phyloP scores from a whole-genome alignment of 2,888 invertebrate species.

The Temnothorax unifasciatus region DNA sequence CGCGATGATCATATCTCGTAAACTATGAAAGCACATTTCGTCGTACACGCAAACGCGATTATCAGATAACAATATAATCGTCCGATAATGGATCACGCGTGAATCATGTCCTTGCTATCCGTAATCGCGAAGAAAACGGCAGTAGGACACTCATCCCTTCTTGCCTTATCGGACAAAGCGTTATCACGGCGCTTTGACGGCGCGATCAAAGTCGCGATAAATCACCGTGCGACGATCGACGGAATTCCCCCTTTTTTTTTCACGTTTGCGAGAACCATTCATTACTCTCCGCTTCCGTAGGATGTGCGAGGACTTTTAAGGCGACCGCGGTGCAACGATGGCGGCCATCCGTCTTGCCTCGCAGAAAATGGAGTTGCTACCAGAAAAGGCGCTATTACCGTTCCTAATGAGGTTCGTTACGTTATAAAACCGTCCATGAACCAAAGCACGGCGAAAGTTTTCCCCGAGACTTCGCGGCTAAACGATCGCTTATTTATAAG shows the following conservation, averaged over 20 bases:
- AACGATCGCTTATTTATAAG: constrained; percentile 35
- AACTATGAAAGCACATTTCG: constrained; percentile 21
- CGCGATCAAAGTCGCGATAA: constrained; percentile 40
- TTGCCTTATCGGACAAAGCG: constrained; percentile 34
- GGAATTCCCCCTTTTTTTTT: neutral
- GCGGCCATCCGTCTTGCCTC: constrained; percentile 33
- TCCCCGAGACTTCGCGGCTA: neutral
- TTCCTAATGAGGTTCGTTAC: constrained; percentile 47
- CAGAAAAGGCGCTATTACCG: constrained; percentile 42
- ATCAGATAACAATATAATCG: constrained; percentile 28
- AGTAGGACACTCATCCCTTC: neutral
- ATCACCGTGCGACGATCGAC: constrained; percentile 35
- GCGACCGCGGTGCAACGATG: neutral
- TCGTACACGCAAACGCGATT: constrained; percentile 3
- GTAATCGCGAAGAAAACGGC: constrained; percentile 21
- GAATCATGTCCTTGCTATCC: constrained; percentile 3
- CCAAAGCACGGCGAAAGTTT: constrained; percentile 24
- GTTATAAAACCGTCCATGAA: constrained; percentile 22
- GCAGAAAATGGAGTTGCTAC: constrained; percentile 31
- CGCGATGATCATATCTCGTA: constrained; percentile 3
- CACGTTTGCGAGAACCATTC: constrained; percentile 1
- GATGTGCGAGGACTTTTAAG: constrained; percentile 52
- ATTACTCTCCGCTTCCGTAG: constrained; percentile 37
- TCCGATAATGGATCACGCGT: constrained; percentile 4
- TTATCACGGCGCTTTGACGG: constrained; percentile 46